These are phyloP conservation scores for Hypercompe scribonia DNA, from an alignment of 2,888 invertebrate species.

Conservation along the genomic window DNA sequence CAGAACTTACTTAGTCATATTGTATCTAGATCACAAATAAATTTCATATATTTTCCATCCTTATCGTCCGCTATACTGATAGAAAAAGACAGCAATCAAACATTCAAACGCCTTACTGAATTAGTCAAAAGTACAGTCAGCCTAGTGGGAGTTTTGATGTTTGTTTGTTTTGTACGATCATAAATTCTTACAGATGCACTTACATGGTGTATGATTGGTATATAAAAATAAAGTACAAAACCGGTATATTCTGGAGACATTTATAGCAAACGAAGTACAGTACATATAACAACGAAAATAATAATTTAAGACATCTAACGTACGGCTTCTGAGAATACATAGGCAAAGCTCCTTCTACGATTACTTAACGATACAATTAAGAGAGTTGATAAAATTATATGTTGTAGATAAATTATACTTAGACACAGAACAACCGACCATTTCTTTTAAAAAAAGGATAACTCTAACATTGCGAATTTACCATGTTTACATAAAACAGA, in stretches of 20 bases:
- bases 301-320: too few species aligned
- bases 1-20: conserved; percentile 38
- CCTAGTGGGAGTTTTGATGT: conserved; percentile 5
- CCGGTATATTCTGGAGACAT: background rate
- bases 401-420: too few species aligned
- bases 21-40: conserved; percentile 33
- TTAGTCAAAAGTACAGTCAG: conserved; percentile 13
- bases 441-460: too few species aligned
- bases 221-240: background rate
- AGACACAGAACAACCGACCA: too few species aligned
- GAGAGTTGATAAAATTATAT: too few species aligned
- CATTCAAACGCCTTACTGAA: conserved; percentile 32
- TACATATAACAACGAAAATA: background rate
- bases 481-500: too few species aligned
- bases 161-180: conserved; percentile 9
- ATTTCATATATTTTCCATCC: conserved; percentile 37
- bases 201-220: background rate
- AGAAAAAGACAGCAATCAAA: conserved; percentile 39
- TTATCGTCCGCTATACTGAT: conserved; percentile 29
- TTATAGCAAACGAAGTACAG: background rate
- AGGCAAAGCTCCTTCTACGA: too few species aligned
- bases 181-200: conserved; percentile 15
- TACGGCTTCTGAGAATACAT: too few species aligned
- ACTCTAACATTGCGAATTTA: too few species aligned
- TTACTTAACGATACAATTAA: too few species aligned